These are phyloP conservation scores for Maniola hyperantus DNA, from an alignment of 2,888 invertebrate genomes.

Conservation along the genomic window DNA sequence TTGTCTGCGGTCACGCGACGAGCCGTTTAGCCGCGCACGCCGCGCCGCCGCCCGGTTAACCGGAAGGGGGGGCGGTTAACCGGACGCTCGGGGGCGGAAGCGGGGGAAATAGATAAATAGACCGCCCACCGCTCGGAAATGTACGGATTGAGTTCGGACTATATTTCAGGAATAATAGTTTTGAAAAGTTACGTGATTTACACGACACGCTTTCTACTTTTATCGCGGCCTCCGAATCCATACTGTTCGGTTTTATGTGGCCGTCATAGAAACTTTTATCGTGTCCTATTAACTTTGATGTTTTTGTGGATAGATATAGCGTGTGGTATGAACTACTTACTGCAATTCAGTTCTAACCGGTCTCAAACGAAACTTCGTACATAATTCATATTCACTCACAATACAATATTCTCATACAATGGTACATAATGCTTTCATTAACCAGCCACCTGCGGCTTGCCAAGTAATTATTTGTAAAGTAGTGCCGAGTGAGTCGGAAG, in stretches of 20 bases:
- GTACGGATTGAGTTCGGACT: constrained; percentile 82
- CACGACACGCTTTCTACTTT: constrained; percentile 78
- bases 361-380: neutral
- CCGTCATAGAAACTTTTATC: constrained; percentile 58
- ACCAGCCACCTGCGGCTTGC: constrained; percentile 47
- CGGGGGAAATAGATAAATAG: constrained; percentile 83
- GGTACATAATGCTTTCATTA: constrained; percentile 5
- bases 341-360: constrained; percentile 8
- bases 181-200: constrained; percentile 81
- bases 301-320: constrained; percentile 12
- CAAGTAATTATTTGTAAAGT: constrained; percentile 58
- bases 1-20: constrained; percentile 83
- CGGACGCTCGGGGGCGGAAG: constrained; percentile 81
- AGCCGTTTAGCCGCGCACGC: constrained; percentile 82
- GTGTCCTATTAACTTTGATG: constrained; percentile 23
- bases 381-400: neutral
- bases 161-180: constrained; percentile 82
- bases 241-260: constrained; percentile 16
- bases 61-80: constrained; percentile 82
- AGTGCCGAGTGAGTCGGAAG: constrained; percentile 58
- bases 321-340: constrained; percentile 28
- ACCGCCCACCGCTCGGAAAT: constrained; percentile 82
- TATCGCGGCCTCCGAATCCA: constrained; percentile 57
- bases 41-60: constrained; percentile 79
- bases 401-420: constrained; percentile 14